phyloP scores from a whole-genome alignment of 2,888 invertebrate species.

The Tetragnatha montana region DNA sequence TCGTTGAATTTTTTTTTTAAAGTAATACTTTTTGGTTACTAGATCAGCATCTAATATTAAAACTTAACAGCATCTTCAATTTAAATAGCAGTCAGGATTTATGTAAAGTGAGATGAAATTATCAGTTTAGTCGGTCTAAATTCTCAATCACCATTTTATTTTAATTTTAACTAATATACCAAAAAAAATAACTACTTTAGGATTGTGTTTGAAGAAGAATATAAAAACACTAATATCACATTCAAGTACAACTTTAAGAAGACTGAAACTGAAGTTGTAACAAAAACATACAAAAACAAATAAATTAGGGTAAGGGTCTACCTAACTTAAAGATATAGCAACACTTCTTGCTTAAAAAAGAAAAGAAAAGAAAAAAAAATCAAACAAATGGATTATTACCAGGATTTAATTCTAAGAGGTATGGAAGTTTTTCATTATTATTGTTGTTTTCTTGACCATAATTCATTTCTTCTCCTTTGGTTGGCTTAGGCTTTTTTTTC shows the following conservation, averaged over 20 bases:
- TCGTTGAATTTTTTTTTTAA: too few relatives aligned
- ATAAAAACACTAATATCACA: neutral
- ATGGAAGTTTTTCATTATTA: conserved; percentile 78
- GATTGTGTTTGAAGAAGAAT: neutral
- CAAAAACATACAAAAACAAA: neutral
- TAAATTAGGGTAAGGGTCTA: too few relatives aligned
- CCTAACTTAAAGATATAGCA: neutral
- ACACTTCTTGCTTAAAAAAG: too few relatives aligned
- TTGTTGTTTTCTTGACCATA: conserved; percentile 68
- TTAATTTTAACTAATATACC: too few relatives aligned
- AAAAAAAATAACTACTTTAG: neutral
- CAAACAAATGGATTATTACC: conserved; percentile 75
- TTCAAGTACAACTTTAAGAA: neutral
- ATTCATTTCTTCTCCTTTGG: conserved; percentile 68
- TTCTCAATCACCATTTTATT: too few relatives aligned
- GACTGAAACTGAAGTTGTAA: neutral
- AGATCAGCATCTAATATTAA: too few relatives aligned
- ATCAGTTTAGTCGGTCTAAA: too few relatives aligned
- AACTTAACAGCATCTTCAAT: too few relatives aligned
- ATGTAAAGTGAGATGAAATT: too few relatives aligned
- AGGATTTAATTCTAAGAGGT: conserved; percentile 88
- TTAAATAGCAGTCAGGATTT: too few relatives aligned
- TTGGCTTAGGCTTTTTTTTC: conserved; percentile 83
- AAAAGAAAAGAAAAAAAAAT: too few relatives aligned
- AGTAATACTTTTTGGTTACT: too few relatives aligned